Percentiles rank a stretch among this genome's conserved stretches.
Evolutionary conservation across 2,113 vertebrate species (phyloP).

Genomic region (Anhinga anhinga): DNA sequence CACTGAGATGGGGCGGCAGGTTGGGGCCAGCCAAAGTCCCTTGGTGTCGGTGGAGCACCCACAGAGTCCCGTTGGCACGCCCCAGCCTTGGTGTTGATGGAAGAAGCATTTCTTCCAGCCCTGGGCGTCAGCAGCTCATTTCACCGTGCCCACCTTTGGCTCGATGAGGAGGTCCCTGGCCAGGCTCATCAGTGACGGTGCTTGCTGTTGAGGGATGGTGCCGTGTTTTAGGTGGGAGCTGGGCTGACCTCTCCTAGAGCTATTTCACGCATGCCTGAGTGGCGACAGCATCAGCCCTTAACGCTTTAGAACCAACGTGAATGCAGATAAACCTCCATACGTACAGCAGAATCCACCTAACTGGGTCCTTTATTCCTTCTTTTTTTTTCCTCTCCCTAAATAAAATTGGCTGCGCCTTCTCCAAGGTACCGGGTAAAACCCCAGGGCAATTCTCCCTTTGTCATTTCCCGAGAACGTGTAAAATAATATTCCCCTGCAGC

Average conservation of each 20-base stretch:
- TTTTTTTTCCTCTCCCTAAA: too few species aligned
- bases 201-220: neutral
- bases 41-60: accelerated
- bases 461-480: accelerated
- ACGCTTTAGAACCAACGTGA: neutral
- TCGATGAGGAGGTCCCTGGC: neutral
- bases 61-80: accelerated
- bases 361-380: neutral
- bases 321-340: neutral
- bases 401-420: neutral
- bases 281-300: neutral
- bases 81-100: neutral
- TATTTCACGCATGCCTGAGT: neutral
- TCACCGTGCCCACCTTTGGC: neutral
- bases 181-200: neutral
- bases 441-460: neutral
- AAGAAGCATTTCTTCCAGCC: neutral
- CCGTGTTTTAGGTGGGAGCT: neutral
- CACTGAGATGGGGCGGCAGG: neutral
- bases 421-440: neutral
- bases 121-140: neutral
- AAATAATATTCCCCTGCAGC: neutral
- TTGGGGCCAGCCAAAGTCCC: neutral
- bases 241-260: neutral
- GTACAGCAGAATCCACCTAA: neutral